These are phyloP conservation scores for Pollachius pollachius DNA, from an alignment of 2,113 vertebrate species.

Conservation along the genomic window DNA sequence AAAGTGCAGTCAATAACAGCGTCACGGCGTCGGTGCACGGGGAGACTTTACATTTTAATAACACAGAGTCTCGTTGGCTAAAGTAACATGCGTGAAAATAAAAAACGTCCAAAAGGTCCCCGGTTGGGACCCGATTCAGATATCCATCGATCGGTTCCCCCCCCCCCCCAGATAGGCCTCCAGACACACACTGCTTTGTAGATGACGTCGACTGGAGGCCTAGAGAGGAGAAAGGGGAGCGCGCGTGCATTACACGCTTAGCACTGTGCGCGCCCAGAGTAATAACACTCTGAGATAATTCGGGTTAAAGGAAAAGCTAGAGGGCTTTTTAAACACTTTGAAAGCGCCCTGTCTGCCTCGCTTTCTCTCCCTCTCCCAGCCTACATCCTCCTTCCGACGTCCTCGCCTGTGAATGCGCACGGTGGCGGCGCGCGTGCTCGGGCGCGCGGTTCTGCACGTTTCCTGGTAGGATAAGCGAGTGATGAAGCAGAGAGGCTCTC, in stretches of 20 bases:
- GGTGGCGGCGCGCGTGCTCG: slow-evolving; percentile 31
- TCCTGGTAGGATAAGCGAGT: neutral
- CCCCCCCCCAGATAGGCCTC: too few species aligned
- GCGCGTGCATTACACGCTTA: neutral
- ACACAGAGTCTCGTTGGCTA: slow-evolving; percentile 65
- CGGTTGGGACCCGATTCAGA: slow-evolving; percentile 47
- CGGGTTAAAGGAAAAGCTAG: slow-evolving; percentile 40
- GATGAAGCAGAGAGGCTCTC: neutral
- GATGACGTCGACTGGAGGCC: neutral
- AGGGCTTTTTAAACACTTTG: slow-evolving; percentile 19
- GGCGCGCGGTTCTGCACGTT: neutral
- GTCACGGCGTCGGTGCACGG: slow-evolving; percentile 58
- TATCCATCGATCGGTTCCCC: slow-evolving; percentile 3
- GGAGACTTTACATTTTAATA: slow-evolving; percentile 60
- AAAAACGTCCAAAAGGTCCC: slow-evolving; percentile 40
- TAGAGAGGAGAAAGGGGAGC: neutral
- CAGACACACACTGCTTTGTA: too few species aligned
- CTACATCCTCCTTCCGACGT: slow-evolving; percentile 5
- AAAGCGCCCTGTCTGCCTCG: slow-evolving; percentile 10
- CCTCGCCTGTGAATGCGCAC: neutral
- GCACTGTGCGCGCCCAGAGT: slow-evolving; percentile 16
- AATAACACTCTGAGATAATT: slow-evolving; percentile 21
- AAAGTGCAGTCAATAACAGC: slow-evolving; percentile 63
- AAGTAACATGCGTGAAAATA: slow-evolving; percentile 56
- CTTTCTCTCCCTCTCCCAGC: slow-evolving; percentile 8